Evolutionary conservation across 2,797 vertebrate genomes (phyloP), one percentile per base, ranked within the genome.

Genomic region (Capromys pilorides): DNA sequence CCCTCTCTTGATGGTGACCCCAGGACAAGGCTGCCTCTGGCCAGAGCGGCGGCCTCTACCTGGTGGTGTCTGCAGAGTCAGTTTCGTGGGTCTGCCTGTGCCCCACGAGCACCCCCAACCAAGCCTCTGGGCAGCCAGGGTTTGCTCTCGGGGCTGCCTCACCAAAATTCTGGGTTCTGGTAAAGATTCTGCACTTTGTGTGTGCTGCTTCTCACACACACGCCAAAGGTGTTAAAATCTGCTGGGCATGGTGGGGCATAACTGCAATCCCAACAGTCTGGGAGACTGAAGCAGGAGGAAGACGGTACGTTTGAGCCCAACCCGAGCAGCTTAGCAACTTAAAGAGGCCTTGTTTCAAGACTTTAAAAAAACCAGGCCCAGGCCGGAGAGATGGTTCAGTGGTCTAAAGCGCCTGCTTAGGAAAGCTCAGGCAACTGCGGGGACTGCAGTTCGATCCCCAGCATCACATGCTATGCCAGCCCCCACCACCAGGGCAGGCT

Each of bases 1-100:
- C 77, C 7, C 0, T 28, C 59, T 41, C 49, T 39, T 14, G 36
- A n/a, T 33, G 12, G 18, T 54, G 0, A 1, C 18, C 1, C 39
- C 18, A 10, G 16, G 21, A 28, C 10, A 5, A 19, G 4, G 33
- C 62, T 79, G 11, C 41, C 2, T 62, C 22, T 57, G 88, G 24
- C 33, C 4, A 22, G 26, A 4, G 75, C 33, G 28, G 86, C 28
- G 1, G 1, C 57, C 67, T 67, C 33, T 26, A 36, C 12, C 4
- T 64, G 49, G 36, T 33, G 71, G 33, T n/a, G 57, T 45, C 62
- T 77, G 21, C 3, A 11, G 3, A 24, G 24, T 18, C 18, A 7
- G 28, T 54, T 69, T 82, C 0, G 0, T 75, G 39, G 19, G n/a
- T 21, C 28, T 67, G 19, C 26, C 33, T 71, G 67, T 41, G 24